Base-by-base conservation (phyloP, 2,888 invertebrate genomes). In the Eupithecia exiguata region DNA sequence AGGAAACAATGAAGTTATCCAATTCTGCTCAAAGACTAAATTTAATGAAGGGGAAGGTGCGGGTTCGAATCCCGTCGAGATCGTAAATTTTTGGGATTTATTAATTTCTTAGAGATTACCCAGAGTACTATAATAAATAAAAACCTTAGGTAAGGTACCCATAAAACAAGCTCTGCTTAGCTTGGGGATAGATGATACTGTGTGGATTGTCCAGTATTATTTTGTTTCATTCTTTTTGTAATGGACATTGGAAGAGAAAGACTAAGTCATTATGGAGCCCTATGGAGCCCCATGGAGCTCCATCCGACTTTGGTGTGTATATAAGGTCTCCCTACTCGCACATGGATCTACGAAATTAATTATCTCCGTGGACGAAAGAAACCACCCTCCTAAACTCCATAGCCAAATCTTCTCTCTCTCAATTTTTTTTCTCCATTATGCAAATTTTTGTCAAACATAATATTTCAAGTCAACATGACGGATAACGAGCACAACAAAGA, bases 361-460 rank as follows among this genome's bases (percentile, higher is more conserved):
- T 53, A 0, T 21, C 21, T 21, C 49, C 21, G 10, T 10, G n/a
- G 49, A 21, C 49, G 49, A 10, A 53, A 53, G 49, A 53, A 53
- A 53, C 21, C 9, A 49, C 3, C 43, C 49, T 53, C 0, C 49
- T 53, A 10, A 9, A 53, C 49, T 49, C 6, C 49, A 7, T n/a
- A 21, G 1, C 21, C 49, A 21, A 21, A 9, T 10, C 21, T 49
- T 49, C 9, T n/a, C 49, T 53, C 49, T 46, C 46, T 46, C 6
- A 18, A 46, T 1, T 6, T n/a, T 46, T 5, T 43, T 43, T 43
- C 43, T 43, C 43, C 16, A 3, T n/a, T n/a, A 7, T 9, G n/a
- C n/a, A 49, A 49, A 49, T 49, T 46, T 18, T 46, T 49, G 49
- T 49, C n/a, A 49, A 49, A 49, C 49, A n/a, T 53, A 53, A 21